phyloP scores from a whole-genome alignment of 2,888 invertebrate genomes.

The Ectropis crepuscularia region DNA sequence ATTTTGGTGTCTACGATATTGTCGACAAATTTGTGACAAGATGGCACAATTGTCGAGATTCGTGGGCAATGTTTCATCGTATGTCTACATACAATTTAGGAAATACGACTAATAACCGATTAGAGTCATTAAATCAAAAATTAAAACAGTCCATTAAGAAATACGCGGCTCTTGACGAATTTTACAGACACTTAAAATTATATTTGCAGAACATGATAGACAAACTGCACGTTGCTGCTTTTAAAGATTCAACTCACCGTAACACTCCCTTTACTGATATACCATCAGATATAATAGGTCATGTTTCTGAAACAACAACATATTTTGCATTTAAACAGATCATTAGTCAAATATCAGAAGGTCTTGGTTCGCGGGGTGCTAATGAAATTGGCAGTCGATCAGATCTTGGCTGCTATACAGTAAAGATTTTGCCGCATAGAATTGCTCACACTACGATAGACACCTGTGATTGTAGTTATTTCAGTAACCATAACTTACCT shows the following conservation, averaged over 20 bases:
- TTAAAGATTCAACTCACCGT: slow-evolving; percentile 9
- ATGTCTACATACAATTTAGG: slow-evolving; percentile 12
- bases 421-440: slow-evolving; percentile 2
- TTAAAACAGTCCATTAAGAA: neutral
- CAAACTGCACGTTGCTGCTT: slow-evolving; percentile 13
- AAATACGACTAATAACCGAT: slow-evolving; percentile 2
- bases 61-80: slow-evolving; percentile 16
- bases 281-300: neutral
- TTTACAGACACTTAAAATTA: slow-evolving; percentile 7
- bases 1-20: neutral
- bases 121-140: slow-evolving; percentile 23
- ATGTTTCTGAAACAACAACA: neutral
- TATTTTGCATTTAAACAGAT: slow-evolving; percentile 12
- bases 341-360: slow-evolving; percentile 5
- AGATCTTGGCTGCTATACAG: no score
- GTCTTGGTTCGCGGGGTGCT: no score
- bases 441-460: slow-evolving; percentile 5
- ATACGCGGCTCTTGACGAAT: slow-evolving; percentile 3
- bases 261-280: slow-evolving; percentile 1
- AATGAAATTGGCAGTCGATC: no score
- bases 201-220: slow-evolving; percentile 5
- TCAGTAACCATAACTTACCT: slow-evolving; percentile 12
- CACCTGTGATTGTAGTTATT: slow-evolving; percentile 11
- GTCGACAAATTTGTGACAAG: slow-evolving; percentile 6
- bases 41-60: slow-evolving; percentile 19